Percentiles rank a stretch among this genome's conserved stretches.
These are phyloP conservation scores for Excalfactoria chinensis DNA, from an alignment of 2,113 vertebrate species.

Conservation along the genomic window DNA sequence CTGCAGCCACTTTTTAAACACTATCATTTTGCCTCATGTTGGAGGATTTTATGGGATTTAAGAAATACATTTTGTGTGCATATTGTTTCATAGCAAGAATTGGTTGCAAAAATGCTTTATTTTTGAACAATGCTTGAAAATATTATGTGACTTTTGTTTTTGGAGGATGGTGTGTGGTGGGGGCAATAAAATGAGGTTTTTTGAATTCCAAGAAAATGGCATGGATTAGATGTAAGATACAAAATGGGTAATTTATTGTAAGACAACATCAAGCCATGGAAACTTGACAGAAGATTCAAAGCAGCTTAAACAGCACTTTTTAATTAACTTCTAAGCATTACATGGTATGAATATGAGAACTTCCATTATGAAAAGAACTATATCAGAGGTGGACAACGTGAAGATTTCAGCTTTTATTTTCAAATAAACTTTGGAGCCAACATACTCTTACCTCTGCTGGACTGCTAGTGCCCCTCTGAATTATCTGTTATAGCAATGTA, in stretches of 20 bases:
- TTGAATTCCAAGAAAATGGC: constrained; percentile 91
- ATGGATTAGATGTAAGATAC: constrained; percentile 83
- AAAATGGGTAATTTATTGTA: constrained; percentile 90
- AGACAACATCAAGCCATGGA: constrained; percentile 97
- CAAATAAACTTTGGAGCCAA: constrained; percentile 76
- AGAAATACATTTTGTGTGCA: constrained; percentile 89
- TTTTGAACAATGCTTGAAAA: constrained; percentile 95
- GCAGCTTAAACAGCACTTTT: constrained; percentile 87
- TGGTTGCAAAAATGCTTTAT: constrained; percentile 92
- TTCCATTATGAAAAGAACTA: constrained; percentile 79
- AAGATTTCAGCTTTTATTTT: constrained; percentile 79
- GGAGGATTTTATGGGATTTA: constrained; percentile 88
- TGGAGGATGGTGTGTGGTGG: constrained; percentile 88
- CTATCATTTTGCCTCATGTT: constrained; percentile 84
- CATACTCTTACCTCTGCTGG: constrained; percentile 75
- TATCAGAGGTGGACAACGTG: constrained; percentile 77
- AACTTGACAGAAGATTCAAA: constrained; percentile 93
- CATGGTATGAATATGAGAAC: constrained; percentile 79
- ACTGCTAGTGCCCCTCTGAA: constrained; percentile 77
- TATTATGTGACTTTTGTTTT: constrained; percentile 89
- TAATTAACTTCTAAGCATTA: constrained; percentile 83
- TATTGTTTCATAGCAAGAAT: constrained; percentile 92
- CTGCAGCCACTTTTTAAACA: constrained; percentile 81
- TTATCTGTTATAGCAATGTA: constrained; percentile 72
- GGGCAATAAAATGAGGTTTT: constrained; percentile 90